phyloP scores from a whole-genome alignment of 2,113 vertebrate species.

The Corvus cornix region DNA sequence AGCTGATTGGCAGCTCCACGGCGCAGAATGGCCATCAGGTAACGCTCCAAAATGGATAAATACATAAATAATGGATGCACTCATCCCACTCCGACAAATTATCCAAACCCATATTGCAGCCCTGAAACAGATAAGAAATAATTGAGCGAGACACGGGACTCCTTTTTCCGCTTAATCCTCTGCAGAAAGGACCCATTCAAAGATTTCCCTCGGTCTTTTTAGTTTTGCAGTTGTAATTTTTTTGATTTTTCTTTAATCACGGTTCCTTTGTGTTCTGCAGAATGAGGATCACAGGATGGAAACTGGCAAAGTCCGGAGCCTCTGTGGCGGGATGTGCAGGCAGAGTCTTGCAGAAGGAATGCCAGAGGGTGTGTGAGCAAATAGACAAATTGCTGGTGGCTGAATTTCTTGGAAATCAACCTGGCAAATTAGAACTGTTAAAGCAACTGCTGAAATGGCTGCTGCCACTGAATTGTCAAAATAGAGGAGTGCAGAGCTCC shows the following conservation, averaged over 20 bases:
- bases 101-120: neutral
- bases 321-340: neutral
- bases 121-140: neutral
- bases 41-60: neutral
- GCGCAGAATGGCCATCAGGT: neutral
- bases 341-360: neutral
- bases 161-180: neutral
- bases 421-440: conserved; percentile 60
- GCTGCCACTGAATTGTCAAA: conserved; percentile 67
- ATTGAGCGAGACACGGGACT: neutral
- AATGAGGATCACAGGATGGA: neutral
- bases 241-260: neutral
- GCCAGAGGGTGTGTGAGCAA: conserved; percentile 21
- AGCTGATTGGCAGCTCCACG: neutral
- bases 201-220: neutral
- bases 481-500: conserved; percentile 55
- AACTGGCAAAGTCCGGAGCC: neutral
- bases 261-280: neutral
- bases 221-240: neutral
- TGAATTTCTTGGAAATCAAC: conserved; percentile 57
- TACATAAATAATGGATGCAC: neutral
- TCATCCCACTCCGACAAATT: neutral
- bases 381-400: conserved; percentile 60
- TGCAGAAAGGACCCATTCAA: neutral
- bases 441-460: conserved; percentile 62